Conservation (phyloP, 2,888 invertebrate genomes). For the Notodonta ziczac region DNA sequence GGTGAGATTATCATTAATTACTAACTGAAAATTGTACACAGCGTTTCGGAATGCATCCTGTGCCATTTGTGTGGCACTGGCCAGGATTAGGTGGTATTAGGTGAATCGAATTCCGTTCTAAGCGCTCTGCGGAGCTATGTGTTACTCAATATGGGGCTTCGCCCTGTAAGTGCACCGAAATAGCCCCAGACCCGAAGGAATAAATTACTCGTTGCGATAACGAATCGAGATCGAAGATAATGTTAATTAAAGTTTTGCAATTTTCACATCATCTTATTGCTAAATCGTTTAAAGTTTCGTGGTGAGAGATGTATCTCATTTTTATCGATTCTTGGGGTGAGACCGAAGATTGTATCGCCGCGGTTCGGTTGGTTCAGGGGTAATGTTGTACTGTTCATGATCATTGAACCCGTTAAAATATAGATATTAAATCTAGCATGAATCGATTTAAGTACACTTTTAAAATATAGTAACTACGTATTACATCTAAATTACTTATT, state of each 20-base stretch:
- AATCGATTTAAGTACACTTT: too few species aligned
- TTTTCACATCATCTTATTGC: slow-evolving; percentile 63
- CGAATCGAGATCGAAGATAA: slow-evolving; percentile 43
- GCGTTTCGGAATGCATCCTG: slow-evolving; percentile 72
- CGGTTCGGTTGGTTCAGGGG: slow-evolving; percentile 11
- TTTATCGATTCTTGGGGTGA: slow-evolving; percentile 43
- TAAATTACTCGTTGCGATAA: slow-evolving; percentile 50
- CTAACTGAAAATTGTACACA: slow-evolving; percentile 75
- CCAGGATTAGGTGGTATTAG: slow-evolving; percentile 80
- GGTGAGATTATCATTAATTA: slow-evolving; percentile 80
- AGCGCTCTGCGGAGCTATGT: slow-evolving; percentile 76
- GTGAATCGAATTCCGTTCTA: slow-evolving; percentile 81
- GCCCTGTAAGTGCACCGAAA: slow-evolving; percentile 51
- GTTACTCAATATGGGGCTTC: slow-evolving; percentile 56
- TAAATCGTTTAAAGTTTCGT: slow-evolving; percentile 38
- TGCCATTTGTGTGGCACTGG: slow-evolving; percentile 72
- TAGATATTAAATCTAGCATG: slow-evolving; percentile 12
- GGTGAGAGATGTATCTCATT: slow-evolving; percentile 47
- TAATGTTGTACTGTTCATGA: slow-evolving; percentile 24
- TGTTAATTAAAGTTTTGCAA: slow-evolving; percentile 69
- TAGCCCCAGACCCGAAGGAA: slow-evolving; percentile 39
- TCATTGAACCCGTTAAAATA: slow-evolving; percentile 23
- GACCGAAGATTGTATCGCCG: background rate
- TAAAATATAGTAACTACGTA: too few species aligned
- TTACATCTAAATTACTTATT: too few species aligned